These are phyloP conservation scores for Drosophila rufa DNA, from an alignment of 1,140 invertebrate species.

Conservation along the genomic window DNA sequence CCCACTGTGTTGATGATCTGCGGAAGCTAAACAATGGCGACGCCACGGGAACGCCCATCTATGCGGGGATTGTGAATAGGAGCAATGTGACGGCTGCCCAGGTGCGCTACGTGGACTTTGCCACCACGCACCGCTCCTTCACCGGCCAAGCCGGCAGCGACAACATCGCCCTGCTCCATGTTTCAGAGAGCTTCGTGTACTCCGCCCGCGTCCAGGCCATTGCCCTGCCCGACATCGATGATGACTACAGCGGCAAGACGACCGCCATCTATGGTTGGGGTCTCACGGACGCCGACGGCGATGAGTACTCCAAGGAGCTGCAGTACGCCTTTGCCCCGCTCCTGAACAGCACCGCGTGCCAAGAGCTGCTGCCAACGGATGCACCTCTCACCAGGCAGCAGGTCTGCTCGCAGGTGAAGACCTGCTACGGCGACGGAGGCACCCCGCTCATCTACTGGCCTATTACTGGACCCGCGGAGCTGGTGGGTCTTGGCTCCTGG, in stretches of 20 bases:
- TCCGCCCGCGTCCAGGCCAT: slow-evolving; percentile 58
- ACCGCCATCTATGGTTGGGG: slow-evolving; percentile 85
- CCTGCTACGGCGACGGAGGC: slow-evolving; percentile 90
- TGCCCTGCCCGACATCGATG: slow-evolving; percentile 57
- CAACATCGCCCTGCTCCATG: slow-evolving; percentile 75
- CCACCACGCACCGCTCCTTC: slow-evolving; percentile 64
- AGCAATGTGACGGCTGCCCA: slow-evolving; percentile 60
- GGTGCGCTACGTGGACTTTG: slow-evolving; percentile 72
- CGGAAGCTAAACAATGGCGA: slow-evolving; percentile 34
- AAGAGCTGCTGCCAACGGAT: slow-evolving; percentile 56
- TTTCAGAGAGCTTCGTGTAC: slow-evolving; percentile 69
- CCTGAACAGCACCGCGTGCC: slow-evolving; percentile 51
- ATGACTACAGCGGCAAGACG: slow-evolving; percentile 61
- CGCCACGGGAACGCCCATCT: slow-evolving; percentile 54
- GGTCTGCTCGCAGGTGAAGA: slow-evolving; percentile 87
- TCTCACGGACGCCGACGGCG: slow-evolving; percentile 73
- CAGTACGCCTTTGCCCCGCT: slow-evolving; percentile 73
- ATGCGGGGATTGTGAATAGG: slow-evolving; percentile 73
- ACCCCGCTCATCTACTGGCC: slow-evolving; percentile 87
- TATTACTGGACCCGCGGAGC: slow-evolving; percentile 57
- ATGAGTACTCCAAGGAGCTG: slow-evolving; percentile 78
- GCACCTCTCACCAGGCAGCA: slow-evolving; percentile 82
- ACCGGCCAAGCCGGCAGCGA: slow-evolving; percentile 68
- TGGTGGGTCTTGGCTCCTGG: slow-evolving; percentile 91
- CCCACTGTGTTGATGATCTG: slow-evolving; percentile 85